A percentile compares a stretch with the other conserved stretches of the same genome.
Conservation (phyloP, 2,797 vertebrate genomes). For the Gobio occitaniae region DNA sequence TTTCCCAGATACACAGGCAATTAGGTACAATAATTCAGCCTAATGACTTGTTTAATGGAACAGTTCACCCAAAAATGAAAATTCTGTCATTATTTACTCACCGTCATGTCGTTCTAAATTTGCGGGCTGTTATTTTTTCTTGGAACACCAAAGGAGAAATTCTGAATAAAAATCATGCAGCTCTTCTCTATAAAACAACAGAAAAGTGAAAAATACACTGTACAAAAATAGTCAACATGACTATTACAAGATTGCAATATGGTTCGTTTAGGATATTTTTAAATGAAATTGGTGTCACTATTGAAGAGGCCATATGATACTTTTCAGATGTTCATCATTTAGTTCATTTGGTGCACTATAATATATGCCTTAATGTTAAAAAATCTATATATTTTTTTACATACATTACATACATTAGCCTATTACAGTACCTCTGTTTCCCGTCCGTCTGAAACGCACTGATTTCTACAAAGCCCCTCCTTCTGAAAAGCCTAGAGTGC, state of each 20-base stretch:
- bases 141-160: background rate
- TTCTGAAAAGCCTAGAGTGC: background rate
- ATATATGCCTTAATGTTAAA: background rate
- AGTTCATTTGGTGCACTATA: background rate
- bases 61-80: slow-evolving; percentile 4
- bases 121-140: background rate
- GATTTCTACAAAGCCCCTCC: too few relatives aligned
- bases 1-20: slow-evolving; percentile 21
- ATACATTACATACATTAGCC: too few relatives aligned
- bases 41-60: slow-evolving; percentile 16
- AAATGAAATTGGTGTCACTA: background rate
- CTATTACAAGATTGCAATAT: background rate
- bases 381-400: background rate
- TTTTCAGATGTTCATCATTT: background rate
- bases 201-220: background rate
- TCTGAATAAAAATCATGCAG: background rate
- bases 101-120: background rate
- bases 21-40: slow-evolving; percentile 1
- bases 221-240: background rate
- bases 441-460: too few relatives aligned
- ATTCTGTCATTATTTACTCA: background rate
- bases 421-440: too few relatives aligned
- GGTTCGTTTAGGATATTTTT: background rate
- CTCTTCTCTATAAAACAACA: background rate
- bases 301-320: background rate